Conservation (phyloP, 2,113 vertebrate genomes). For the Tapirus terrestris region DNA sequence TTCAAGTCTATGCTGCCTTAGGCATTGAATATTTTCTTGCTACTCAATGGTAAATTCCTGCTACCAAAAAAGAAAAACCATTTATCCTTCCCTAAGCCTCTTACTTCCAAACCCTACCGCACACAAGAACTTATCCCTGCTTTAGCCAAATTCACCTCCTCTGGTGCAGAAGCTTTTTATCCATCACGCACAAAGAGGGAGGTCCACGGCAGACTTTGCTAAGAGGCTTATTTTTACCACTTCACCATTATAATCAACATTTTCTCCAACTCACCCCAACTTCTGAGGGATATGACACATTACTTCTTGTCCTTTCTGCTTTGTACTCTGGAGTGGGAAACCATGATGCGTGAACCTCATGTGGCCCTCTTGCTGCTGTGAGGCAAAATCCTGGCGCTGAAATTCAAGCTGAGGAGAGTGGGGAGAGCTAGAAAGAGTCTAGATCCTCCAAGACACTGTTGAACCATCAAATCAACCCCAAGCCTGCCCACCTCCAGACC, state of each 20-base stretch:
- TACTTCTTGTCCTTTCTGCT: not conserved
- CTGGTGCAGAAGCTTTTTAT: not conserved
- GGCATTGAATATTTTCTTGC: not conserved
- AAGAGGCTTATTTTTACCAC: not conserved
- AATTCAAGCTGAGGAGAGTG: not conserved
- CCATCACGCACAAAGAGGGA: not conserved
- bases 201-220: not conserved
- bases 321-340: not conserved
- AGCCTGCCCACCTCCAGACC: not conserved
- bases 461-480: not conserved
- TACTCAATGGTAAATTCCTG: not conserved
- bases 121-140: not conserved
- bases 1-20: not conserved
- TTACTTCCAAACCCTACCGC: not conserved
- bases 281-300: not conserved
- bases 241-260: not conserved
- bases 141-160: not conserved
- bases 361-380: not conserved
- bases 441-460: not conserved
- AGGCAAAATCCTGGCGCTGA: not conserved
- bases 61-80: not conserved
- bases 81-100: not conserved
- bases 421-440: not conserved
- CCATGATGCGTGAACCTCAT: not conserved
- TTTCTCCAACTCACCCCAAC: not conserved